Evolutionary conservation across 53 echinoderm and acorn worm species (phyloP).

Genomic region (Hippasteria phrygiana): DNA sequence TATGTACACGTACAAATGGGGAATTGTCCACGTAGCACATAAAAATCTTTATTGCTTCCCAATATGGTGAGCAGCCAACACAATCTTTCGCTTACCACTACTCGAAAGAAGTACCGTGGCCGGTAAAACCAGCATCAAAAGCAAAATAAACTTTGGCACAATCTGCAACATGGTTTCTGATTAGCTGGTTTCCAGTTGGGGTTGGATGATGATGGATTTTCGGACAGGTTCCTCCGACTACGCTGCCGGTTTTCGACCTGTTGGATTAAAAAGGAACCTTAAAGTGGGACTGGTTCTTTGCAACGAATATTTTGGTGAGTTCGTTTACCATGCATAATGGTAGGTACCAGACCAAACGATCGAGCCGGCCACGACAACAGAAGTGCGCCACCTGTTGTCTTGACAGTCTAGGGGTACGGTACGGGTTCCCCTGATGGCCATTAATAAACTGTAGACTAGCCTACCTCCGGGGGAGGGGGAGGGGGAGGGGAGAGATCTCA

Average conservation of each 20-base stretch:
- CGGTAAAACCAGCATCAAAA: conserved; percentile 94
- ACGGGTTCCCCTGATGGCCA: too few relatives aligned
- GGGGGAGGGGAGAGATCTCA: too few relatives aligned
- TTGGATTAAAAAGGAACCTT: conserved; percentile 15
- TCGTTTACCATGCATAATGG: too few relatives aligned
- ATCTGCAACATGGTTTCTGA: conserved; percentile 76
- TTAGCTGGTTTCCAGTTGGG: not conserved
- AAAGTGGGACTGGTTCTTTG: not conserved
- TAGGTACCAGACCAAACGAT: not conserved
- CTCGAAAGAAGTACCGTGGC: conserved; percentile 83
- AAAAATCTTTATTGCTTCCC: not conserved
- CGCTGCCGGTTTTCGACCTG: conserved; percentile 46
- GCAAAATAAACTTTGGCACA: conserved; percentile 82
- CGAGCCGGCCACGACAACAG: not conserved
- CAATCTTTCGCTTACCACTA: conserved; percentile 77
- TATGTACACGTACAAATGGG: conserved; percentile 2
- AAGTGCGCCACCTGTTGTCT: conserved; percentile 20
- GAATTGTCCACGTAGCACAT: conserved; percentile 72
- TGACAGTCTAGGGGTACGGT: too few relatives aligned
- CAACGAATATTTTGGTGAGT: not conserved
- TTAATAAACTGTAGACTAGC: too few relatives aligned
- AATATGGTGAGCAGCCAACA: not conserved
- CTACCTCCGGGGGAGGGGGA: too few relatives aligned
- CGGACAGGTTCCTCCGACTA: conserved; percentile 38
- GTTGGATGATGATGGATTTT: conserved; percentile 47